Evolutionary conservation across 2,888 invertebrate genomes (phyloP), one percentile per base, ranked within the genome.

Genomic region (Drosophila bunnanda): DNA sequence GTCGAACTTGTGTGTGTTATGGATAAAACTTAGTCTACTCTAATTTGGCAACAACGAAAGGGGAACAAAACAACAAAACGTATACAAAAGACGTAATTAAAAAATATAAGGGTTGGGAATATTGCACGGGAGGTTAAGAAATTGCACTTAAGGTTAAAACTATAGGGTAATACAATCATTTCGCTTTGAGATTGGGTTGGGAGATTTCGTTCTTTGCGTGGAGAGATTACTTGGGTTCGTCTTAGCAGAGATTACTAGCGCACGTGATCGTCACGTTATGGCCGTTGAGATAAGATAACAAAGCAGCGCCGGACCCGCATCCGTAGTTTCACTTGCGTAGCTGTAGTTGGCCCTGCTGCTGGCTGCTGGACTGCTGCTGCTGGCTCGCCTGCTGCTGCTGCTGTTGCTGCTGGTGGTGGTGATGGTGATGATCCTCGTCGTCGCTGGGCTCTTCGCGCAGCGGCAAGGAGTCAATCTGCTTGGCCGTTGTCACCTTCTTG

Each of bases 371-470:
- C 28, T 73, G 71, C 59, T 74, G 69, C 53, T 62, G 66, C 46
- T 80, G 81, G 36, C 54, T 76, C 20, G 72, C 58, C 34, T 81
- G 83, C 32, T 76, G 75, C 22, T 69, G 71, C 36, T 72, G 46
- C 5, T 89, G 93, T 41, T 94, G 94, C 17, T 94, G 78, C n/a
- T 73, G 80, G 0, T 74, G 73, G 0, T 81, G 85, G 44, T 90
- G 91, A 36, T 90, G 87, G 44, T 91, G 90, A 57, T 91, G 93
- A 41, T 94, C 94, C 38, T 94, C 94, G 68, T 94, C 94, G 76
- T 95, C 94, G 76, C 94, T 94, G 87, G 94, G 94, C 75, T 94
- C 94, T 75, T 95, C 94, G 69, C 94, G 94, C 15, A 95, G 91
- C 12, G 94, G 93, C 76, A 94, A 89, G 65, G 94, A 94, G 90